Evolutionary conservation across 2,888 invertebrate species (phyloP).

Genomic region (Drosophila anceps): DNA sequence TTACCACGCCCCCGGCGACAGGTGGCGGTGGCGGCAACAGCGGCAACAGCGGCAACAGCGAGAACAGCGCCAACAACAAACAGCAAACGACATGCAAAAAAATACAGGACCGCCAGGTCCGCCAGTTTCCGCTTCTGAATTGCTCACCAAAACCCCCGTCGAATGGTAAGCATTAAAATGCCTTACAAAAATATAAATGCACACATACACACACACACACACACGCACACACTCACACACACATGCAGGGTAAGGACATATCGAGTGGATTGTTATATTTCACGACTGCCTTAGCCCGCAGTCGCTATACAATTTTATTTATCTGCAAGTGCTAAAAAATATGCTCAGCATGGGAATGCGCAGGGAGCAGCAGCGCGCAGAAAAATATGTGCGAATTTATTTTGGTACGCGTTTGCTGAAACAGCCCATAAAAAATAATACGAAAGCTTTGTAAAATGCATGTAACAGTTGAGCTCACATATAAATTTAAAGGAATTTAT

Average conservation of each 20-base stretch:
- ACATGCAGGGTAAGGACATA: conserved; percentile 2
- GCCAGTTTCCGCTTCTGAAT: conserved; percentile 31
- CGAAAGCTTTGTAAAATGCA: background rate
- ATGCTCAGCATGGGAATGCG: conserved; percentile 7
- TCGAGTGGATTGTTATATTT: conserved; percentile 12
- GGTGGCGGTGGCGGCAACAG: conserved; percentile 51
- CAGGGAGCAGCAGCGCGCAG: background rate
- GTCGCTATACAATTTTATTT: conserved; percentile 46
- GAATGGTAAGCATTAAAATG: conserved; percentile 59
- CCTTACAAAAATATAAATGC: conserved; percentile 22
- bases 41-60: conserved; percentile 17
- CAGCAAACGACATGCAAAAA: conserved; percentile 19
- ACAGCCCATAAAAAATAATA: conserved; percentile 19
- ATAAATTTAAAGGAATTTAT: background rate
- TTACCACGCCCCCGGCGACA: conserved; percentile 67
- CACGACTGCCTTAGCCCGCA: conserved; percentile 27
- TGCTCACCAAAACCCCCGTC: conserved; percentile 29
- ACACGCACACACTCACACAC: background rate
- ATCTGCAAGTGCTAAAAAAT: conserved; percentile 61
- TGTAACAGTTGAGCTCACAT: background rate
- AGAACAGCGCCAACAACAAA: conserved; percentile 32
- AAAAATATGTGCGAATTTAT: conserved; percentile 11
- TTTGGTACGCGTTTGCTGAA: background rate
- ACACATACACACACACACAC: background rate
- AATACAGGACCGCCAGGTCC: conserved; percentile 12